Evolutionary conservation across 2,113 vertebrate species (phyloP).

Genomic region (Electrona antarctica): DNA sequence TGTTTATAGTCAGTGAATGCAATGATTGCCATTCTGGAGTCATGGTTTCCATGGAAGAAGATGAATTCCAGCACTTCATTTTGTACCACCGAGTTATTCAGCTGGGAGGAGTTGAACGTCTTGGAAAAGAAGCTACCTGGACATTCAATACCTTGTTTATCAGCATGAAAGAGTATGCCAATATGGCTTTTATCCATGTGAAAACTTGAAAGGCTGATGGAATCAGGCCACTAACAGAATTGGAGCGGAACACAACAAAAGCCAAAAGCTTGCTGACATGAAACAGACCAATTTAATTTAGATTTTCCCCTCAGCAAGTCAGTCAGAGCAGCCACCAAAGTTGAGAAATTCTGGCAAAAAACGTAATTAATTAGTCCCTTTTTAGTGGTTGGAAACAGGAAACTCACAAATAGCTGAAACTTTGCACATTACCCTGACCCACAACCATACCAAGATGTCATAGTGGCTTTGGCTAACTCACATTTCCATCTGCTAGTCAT

Average conservation of each 20-base stretch:
- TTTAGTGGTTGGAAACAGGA: constrained; percentile 7
- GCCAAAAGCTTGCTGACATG: constrained; percentile 6
- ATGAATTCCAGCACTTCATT: constrained; percentile 14
- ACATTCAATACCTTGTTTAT: background rate
- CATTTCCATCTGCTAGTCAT: background rate
- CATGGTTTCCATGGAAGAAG: constrained; percentile 3
- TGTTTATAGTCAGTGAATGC: constrained; percentile 9
- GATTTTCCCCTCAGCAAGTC: background rate
- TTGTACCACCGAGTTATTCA: constrained; percentile 5
- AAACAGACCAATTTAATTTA: background rate
- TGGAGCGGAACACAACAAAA: constrained; percentile 4
- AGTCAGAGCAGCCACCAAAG: constrained; percentile 8
- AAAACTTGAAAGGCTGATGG: constrained; percentile 1
- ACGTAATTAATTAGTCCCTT: constrained; percentile 6
- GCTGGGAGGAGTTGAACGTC: background rate
- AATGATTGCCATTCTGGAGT: background rate
- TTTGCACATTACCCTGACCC: constrained; percentile 10
- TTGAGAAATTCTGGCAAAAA: constrained; percentile 15
- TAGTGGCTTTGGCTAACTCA: background rate
- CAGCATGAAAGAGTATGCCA: background rate
- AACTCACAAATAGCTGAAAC: constrained; percentile 1
- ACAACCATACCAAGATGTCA: constrained; percentile 6
- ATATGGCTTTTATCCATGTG: constrained; percentile 13
- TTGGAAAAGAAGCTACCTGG: background rate
- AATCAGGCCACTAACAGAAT: background rate